These are phyloP conservation scores for Zoanthus sansibaricus DNA, from an alignment of 92 coral and sea anemone genomes.

Conservation along the genomic window DNA sequence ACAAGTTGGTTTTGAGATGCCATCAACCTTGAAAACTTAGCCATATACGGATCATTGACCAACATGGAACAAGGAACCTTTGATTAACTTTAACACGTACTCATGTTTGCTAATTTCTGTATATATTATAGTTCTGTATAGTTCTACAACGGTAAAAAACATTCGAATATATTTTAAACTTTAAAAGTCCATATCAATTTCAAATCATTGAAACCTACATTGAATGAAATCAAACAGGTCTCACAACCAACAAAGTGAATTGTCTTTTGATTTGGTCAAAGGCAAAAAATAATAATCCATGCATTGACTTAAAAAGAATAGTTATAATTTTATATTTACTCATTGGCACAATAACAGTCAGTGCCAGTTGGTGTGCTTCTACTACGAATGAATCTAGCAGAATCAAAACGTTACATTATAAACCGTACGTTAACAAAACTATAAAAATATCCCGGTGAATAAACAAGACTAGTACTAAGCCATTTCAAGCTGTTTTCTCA, in stretches of 20 bases:
- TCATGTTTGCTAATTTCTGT: too few relatives aligned
- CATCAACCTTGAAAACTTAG: constrained; percentile 22
- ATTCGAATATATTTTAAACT: neutral
- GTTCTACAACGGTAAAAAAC: neutral
- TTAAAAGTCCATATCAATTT: neutral
- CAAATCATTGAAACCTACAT: neutral
- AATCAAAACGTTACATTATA: too few relatives aligned
- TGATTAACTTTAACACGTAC: constrained; percentile 26
- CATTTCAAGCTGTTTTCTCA: too few relatives aligned
- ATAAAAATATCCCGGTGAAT: too few relatives aligned
- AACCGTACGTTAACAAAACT: too few relatives aligned
- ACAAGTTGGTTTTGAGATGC: neutral
- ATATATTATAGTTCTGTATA: neutral
- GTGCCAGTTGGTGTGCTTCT: neutral
- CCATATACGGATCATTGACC: constrained; percentile 9
- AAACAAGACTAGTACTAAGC: too few relatives aligned
- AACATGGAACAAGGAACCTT: neutral
- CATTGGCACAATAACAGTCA: neutral
- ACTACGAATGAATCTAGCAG: neutral
- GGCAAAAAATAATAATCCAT: neutral
- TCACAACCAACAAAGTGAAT: neutral
- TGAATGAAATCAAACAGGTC: neutral
- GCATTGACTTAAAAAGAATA: neutral
- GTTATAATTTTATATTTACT: neutral
- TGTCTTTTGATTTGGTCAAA: neutral